Conservation (phyloP, 2,113 vertebrate species). For the Mandrillus leucophaeus region DNA sequence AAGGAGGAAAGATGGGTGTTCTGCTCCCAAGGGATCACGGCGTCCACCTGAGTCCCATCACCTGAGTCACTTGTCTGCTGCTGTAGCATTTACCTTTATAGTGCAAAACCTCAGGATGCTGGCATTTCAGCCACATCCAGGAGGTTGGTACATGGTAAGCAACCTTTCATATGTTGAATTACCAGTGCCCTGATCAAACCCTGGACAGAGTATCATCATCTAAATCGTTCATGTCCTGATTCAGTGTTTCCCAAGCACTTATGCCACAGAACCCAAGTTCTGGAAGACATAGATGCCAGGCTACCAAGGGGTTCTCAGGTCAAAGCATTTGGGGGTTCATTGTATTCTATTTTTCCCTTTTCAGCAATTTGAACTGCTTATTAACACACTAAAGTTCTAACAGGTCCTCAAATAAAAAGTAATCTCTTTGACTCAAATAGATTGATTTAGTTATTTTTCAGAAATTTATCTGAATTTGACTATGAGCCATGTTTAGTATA, state of each 20-base stretch:
- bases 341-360: not conserved
- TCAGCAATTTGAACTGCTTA: not conserved
- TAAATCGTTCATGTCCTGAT: not conserved
- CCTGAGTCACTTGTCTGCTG: not conserved
- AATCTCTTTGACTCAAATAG: not conserved
- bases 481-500: slow-evolving; percentile 11
- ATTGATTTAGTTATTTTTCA: not conserved
- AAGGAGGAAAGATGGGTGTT: not conserved
- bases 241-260: not conserved
- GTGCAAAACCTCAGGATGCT: not conserved
- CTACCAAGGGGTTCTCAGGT: not conserved
- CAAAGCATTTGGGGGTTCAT: not conserved
- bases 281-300: not conserved
- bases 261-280: not conserved
- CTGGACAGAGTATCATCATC: not conserved
- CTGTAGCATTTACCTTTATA: not conserved
- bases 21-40: not conserved
- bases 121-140: not conserved
- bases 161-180: not conserved
- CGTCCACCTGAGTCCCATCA: not conserved
- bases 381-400: not conserved
- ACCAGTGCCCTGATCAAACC: not conserved
- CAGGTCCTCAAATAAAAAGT: not conserved
- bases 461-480: slow-evolving; percentile 31
- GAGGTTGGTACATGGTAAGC: not conserved